Evolutionary conservation across 2,113 vertebrate genomes (phyloP).

Genomic region (Caretta caretta): DNA sequence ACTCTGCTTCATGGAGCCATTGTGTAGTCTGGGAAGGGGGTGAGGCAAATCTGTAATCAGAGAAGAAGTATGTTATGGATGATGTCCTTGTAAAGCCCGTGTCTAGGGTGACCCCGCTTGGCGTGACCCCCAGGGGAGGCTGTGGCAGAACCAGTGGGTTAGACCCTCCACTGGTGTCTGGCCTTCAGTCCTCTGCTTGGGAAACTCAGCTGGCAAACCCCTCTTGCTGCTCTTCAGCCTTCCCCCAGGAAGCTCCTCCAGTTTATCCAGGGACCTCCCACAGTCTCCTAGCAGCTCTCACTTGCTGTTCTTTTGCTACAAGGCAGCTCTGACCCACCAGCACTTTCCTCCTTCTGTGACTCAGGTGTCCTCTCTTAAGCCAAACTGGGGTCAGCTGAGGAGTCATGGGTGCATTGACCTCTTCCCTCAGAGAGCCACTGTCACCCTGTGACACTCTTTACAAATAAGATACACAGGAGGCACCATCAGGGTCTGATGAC

Average conservation of each 20-base stretch:
- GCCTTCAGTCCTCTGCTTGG: neutral
- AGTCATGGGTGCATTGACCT: neutral
- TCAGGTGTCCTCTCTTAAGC: neutral
- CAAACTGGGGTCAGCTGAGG: neutral
- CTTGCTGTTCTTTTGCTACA: no score
- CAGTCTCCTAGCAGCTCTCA: no score
- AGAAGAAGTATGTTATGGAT: neutral
- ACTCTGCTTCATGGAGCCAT: neutral
- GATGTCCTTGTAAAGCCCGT: neutral
- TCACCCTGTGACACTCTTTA: no score
- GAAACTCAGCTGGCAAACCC: neutral
- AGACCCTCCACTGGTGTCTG: neutral
- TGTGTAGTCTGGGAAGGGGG: neutral
- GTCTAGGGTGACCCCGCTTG: neutral
- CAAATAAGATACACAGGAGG: rapidly evolving
- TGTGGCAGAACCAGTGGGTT: neutral
- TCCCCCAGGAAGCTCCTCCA: neutral
- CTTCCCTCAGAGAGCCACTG: neutral
- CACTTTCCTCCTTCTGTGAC: neutral
- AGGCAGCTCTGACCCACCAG: neutral
- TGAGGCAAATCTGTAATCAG: rapidly evolving
- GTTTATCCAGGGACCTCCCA: neutral
- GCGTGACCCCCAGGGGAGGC: neutral
- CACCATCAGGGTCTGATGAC: rapidly evolving
- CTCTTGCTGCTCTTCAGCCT: neutral